Conservation (phyloP, 2,888 invertebrate species). For the Encarsia formosa region DNA sequence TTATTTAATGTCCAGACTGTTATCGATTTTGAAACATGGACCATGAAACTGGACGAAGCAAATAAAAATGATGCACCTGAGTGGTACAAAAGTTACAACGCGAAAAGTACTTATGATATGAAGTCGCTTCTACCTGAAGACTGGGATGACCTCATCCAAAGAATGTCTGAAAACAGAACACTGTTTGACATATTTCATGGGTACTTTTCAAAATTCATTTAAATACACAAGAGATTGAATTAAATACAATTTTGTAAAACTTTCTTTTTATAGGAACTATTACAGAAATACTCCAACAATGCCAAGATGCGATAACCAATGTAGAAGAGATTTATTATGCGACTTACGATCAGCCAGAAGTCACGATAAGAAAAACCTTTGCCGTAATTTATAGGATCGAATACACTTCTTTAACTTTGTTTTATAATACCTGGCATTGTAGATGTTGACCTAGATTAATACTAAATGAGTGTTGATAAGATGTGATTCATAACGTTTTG, state of each 20-base stretch:
- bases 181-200: slow-evolving; percentile 18
- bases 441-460: no score
- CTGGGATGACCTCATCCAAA: slow-evolving; percentile 17
- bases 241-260: no score
- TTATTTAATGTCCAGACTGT: no score
- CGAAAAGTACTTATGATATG: slow-evolving; percentile 17
- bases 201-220: no score
- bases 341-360: slow-evolving; percentile 16
- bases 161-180: slow-evolving; percentile 2
- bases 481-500: no score
- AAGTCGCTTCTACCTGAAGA: slow-evolving; percentile 15
- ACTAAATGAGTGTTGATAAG: no score
- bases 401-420: no score
- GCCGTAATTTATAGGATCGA: slow-evolving; percentile 5
- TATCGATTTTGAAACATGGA: slow-evolving; percentile 23
- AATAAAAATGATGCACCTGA: slow-evolving; percentile 15
- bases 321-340: slow-evolving; percentile 10
- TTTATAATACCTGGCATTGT: no score
- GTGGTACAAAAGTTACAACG: slow-evolving; percentile 22
- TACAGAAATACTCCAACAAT: slow-evolving; percentile 19
- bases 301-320: slow-evolving; percentile 8
- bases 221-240: no score
- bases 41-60: slow-evolving; percentile 23
- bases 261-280: slow-evolving; percentile 21
- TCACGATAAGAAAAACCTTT: slow-evolving; percentile 16